Evolutionary conservation across 2,888 invertebrate species (phyloP).

Genomic region (Noctua janthina): DNA sequence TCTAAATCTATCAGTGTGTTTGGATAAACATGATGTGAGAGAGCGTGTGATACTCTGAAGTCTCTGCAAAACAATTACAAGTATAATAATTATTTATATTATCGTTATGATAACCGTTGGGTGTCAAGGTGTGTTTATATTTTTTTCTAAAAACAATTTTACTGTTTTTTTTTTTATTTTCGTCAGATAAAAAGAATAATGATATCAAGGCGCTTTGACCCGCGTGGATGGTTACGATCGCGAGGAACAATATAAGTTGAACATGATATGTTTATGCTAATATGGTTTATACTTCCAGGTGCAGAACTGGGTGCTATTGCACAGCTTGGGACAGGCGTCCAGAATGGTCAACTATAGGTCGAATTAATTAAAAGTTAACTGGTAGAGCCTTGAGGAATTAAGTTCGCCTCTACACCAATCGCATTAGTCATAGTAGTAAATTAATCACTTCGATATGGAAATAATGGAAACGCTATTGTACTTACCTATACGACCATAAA

Average conservation of each 20-base stretch:
- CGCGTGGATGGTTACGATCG: not conserved
- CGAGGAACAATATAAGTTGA: not conserved
- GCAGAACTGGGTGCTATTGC: not conserved
- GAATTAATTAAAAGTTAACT: not conserved
- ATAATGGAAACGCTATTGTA: not conserved
- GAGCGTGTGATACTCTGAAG: conserved; percentile 94
- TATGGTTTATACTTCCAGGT: not conserved
- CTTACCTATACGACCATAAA: conserved; percentile 92
- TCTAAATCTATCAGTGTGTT: conserved; percentile 95
- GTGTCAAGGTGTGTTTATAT: not conserved
- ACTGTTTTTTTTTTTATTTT: not conserved
- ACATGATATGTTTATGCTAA: not conserved
- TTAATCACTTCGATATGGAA: not conserved
- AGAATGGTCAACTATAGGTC: not conserved
- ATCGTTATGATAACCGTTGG: not conserved
- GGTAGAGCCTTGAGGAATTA: not conserved
- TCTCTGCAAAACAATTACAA: conserved; percentile 85
- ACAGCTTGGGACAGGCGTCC: not conserved
- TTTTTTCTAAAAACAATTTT: not conserved
- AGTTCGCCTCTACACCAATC: not conserved
- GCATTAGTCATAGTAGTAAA: not conserved
- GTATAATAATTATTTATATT: not conserved
- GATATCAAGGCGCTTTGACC: not conserved
- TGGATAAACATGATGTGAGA: conserved; percentile 95
- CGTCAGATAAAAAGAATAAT: not conserved